phyloP scores from a whole-genome alignment of 2,797 vertebrate genomes.

The Monodelphis domestica region DNA sequence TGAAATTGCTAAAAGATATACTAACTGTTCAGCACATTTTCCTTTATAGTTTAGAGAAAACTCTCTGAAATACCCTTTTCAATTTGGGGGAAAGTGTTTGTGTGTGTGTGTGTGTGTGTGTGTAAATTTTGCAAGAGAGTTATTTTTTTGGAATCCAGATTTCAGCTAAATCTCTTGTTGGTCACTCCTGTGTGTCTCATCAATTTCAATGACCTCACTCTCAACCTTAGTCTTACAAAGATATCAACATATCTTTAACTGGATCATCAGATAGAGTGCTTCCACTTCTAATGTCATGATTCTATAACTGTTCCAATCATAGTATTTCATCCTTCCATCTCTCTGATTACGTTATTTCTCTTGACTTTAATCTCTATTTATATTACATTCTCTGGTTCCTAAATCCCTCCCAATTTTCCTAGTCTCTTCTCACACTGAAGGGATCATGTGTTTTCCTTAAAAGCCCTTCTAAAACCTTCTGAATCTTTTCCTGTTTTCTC shows the following conservation, averaged over 20 bases:
- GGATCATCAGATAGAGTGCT: neutral
- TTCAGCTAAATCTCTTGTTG: neutral
- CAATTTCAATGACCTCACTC: neutral
- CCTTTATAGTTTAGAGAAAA: neutral
- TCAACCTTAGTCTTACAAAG: neutral
- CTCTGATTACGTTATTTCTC: too few species aligned
- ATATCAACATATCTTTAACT: too few species aligned
- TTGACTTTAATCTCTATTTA: too few species aligned
- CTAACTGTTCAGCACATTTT: neutral
- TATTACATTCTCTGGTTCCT: too few species aligned
- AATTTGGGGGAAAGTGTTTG: neutral
- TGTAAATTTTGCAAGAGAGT: too few species aligned
- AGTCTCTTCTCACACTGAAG: too few species aligned
- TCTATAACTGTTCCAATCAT: neutral
- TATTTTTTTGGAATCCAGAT: neutral
- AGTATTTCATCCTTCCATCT: neutral
- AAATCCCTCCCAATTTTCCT: too few species aligned
- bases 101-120: too few species aligned
- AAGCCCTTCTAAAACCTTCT: too few species aligned
- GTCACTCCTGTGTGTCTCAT: neutral
- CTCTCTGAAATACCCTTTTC: neutral
- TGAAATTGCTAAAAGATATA: neutral
- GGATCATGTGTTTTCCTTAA: too few species aligned
- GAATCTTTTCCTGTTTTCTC: too few species aligned
- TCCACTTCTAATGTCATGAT: neutral